Conservation (phyloP, 2,113 vertebrate species). For the Mustelus asterias region DNA sequence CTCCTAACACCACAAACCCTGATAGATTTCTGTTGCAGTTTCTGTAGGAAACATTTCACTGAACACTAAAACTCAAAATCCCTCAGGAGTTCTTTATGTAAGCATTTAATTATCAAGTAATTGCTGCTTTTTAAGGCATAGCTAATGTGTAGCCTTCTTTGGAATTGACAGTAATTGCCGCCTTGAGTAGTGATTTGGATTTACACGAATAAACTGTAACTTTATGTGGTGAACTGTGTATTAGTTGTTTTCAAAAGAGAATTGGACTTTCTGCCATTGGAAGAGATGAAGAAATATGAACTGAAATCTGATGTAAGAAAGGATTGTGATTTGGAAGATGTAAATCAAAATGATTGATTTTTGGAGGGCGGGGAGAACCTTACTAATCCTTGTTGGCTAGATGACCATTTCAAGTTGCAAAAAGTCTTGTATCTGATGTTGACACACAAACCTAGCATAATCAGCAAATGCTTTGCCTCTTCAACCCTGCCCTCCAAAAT, state of each 20-base stretch:
- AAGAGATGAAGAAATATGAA: neutral
- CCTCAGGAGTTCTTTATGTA: neutral
- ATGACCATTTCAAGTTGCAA: neutral
- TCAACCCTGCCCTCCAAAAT: neutral
- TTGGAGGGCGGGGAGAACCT: neutral
- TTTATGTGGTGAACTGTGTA: neutral
- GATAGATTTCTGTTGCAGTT: neutral
- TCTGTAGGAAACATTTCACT: neutral
- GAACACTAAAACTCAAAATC: neutral
- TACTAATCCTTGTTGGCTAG: neutral
- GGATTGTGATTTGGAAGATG: neutral
- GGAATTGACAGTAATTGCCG: neutral
- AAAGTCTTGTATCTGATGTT: neutral
- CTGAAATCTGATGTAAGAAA: neutral
- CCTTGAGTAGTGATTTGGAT: neutral
- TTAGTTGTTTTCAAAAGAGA: neutral
- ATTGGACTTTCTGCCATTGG: neutral
- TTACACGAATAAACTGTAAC: neutral
- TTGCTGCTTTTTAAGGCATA: neutral
- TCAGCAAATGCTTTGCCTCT: neutral
- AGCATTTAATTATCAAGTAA: neutral
- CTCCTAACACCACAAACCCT: neutral
- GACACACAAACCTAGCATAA: neutral
- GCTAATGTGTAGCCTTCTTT: neutral
- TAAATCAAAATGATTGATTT: neutral